These are phyloP conservation scores for Zelleria hepariella DNA, from an alignment of 2,888 invertebrate genomes.

Conservation along the genomic window DNA sequence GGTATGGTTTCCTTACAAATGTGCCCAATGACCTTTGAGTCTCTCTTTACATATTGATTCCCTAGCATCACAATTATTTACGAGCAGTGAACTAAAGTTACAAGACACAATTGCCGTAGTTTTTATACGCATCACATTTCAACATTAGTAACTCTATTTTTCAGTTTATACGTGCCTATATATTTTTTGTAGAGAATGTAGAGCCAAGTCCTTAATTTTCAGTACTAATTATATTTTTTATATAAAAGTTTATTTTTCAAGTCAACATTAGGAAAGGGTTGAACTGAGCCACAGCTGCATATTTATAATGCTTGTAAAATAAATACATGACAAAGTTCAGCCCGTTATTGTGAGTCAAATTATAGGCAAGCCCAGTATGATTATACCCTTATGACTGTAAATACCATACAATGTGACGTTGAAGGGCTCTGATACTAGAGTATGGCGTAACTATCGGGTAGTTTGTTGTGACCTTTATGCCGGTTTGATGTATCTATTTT, in stretches of 20 bases:
- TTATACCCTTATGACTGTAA: constrained; percentile 17
- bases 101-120: too few species aligned
- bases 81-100: too few species aligned
- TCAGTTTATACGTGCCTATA: too few species aligned
- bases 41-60: too few species aligned
- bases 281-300: not conserved
- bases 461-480: not conserved
- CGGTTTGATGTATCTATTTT: not conserved
- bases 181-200: too few species aligned
- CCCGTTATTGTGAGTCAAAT: constrained; percentile 56
- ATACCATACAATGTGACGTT: not conserved
- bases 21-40: too few species aligned
- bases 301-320: not conserved
- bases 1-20: too few species aligned
- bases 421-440: not conserved
- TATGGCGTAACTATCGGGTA: not conserved
- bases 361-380: constrained; percentile 47
- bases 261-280: not conserved
- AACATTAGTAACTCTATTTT: too few species aligned
- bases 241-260: not conserved
- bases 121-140: too few species aligned
- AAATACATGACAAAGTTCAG: constrained; percentile 26
- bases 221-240: too few species aligned
- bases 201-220: too few species aligned
- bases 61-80: too few species aligned